These are phyloP conservation scores for Diceros bicornis DNA, from an alignment of 2,797 vertebrate species.

Conservation along the genomic window DNA sequence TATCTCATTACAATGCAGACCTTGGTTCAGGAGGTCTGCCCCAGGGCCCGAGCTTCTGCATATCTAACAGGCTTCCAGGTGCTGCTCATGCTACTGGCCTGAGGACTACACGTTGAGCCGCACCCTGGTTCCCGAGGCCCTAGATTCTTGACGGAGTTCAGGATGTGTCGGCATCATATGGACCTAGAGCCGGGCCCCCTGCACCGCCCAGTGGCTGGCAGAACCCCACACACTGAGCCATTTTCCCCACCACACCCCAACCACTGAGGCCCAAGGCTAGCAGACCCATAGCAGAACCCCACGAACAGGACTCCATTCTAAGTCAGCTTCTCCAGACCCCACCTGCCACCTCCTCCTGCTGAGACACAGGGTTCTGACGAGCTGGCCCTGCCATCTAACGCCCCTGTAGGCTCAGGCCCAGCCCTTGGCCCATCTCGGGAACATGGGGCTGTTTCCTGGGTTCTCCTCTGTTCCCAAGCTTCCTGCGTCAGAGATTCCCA, in stretches of 20 bases:
- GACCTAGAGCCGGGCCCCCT: background rate
- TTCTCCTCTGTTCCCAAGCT: background rate
- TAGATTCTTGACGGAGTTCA: background rate
- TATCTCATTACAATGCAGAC: background rate
- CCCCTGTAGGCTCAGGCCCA: background rate
- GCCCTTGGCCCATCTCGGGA: background rate
- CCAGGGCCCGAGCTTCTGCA: background rate
- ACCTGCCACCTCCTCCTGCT: background rate
- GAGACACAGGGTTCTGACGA: background rate
- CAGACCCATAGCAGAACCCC: background rate
- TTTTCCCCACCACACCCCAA: background rate
- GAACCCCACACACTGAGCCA: background rate
- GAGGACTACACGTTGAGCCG: accelerated
- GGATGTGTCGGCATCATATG: accelerated
- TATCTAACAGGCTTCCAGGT: background rate
- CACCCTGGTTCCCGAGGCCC: background rate
- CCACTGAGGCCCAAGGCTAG: accelerated
- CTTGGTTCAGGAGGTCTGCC: background rate
- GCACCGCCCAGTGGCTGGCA: background rate
- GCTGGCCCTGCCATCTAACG: accelerated
- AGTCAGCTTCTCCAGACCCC: background rate
- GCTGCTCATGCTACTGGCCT: no score
- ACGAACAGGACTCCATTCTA: background rate
- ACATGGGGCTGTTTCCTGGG: background rate
- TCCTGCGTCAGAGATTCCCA: background rate